Conservation (phyloP, 1,140 invertebrate species). For the Magallana gigas region DNA sequence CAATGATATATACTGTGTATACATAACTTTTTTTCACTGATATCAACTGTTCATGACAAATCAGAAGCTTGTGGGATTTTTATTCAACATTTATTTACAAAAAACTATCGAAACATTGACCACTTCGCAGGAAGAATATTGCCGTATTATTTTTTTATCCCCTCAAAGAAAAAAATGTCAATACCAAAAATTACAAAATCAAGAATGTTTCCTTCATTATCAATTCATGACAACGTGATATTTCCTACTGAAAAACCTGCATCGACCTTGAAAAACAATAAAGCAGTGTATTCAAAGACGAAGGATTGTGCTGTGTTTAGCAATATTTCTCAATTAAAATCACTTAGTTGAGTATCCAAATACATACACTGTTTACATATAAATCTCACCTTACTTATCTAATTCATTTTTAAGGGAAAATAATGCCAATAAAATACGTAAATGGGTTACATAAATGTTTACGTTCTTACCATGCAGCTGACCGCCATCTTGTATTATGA, state of each 20-base stretch:
- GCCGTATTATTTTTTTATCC: too few species aligned
- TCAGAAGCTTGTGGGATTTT: too few species aligned
- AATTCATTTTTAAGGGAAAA: not conserved
- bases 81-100: too few species aligned
- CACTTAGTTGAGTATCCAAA: not conserved
- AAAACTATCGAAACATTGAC: too few species aligned
- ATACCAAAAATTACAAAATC: too few species aligned
- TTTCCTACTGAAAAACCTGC: not conserved
- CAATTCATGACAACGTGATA: too few species aligned
- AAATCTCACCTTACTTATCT: not conserved
- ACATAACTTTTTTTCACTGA: too few species aligned
- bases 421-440: not conserved
- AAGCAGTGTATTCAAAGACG: not conserved
- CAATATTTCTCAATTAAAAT: not conserved
- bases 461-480: slow-evolving; percentile 24
- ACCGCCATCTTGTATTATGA: slow-evolving; percentile 10
- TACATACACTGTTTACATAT: not conserved
- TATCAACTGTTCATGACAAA: too few species aligned
- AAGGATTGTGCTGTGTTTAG: not conserved
- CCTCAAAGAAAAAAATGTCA: too few species aligned
- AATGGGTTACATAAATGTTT: not conserved
- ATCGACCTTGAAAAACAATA: slow-evolving; percentile 11
- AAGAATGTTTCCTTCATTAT: too few species aligned
- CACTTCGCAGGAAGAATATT: too few species aligned
- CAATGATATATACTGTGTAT: too few species aligned